Base-by-base conservation (phyloP, 2,888 invertebrate genomes). In the Cecidostiba fungosa region DNA sequence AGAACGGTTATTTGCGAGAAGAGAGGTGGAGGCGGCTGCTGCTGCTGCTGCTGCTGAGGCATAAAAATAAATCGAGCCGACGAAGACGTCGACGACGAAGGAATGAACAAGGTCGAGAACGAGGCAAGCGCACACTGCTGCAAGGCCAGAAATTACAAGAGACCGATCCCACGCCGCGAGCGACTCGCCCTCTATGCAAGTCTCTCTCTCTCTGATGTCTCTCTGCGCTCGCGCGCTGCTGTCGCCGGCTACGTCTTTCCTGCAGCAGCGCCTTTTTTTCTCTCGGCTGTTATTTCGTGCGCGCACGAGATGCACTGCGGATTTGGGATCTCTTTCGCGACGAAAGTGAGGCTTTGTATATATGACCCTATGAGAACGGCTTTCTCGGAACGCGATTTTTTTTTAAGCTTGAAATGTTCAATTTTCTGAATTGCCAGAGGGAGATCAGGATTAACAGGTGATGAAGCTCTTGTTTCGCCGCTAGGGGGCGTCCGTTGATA, bases 1-100 rank as follows among this genome's bases (percentile, higher is more conserved):
- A 78, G 82, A 82, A 82, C 81, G 83, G 86, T 86, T 77, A 84
- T 80, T 82, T 84, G 84, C 82, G 74, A 86, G 62, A 32, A 72
- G 29, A 73, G 85, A 82, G 85, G 50, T 29, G 62, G 59, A 2
- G 81, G 81, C 16, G 70, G 66, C 43, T 54, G 29, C n/a, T n/a
- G n/a, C n/a, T n/a, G n/a, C n/a, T n/a, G n/a, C n/a, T n/a, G n/a
- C 54, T 47, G 50, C 23, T 50, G 83, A 26, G 79, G 84, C 77
- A 69, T 83, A 78, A 84, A 84, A 84, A 84, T 84, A 81, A 84
- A 77, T 86, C 77, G 72, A 54, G 69, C 19, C 79, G 73, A 59
- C 43, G 82, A 77, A 23, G 36, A 50, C n/a, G 76, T 50, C 47
- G 66, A 39, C 36, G 54, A 29, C 32, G 70, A 26, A 23, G 69